phyloP scores from a whole-genome alignment of 2,797 vertebrate genomes.

The Darevskia mixta region DNA sequence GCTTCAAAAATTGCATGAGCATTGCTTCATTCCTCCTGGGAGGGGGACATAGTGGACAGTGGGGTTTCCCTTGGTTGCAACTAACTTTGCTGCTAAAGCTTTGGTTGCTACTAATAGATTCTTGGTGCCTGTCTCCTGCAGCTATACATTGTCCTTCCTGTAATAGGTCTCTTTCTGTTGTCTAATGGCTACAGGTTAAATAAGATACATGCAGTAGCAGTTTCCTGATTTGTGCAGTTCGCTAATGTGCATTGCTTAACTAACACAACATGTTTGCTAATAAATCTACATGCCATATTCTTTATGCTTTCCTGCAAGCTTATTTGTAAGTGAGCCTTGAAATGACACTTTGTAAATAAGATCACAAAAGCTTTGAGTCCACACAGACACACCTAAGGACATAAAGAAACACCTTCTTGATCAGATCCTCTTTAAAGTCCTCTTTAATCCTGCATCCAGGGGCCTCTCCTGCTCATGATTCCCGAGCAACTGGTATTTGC shows the following conservation, averaged over 20 bases:
- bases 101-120: neutral
- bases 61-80: neutral
- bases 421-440: neutral
- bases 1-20: constrained; percentile 18
- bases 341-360: neutral
- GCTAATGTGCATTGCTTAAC: neutral
- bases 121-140: neutral
- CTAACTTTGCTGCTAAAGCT: neutral
- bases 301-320: neutral
- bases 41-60: neutral
- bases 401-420: neutral
- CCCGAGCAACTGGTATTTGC: neutral
- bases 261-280: neutral
- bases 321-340: constrained; percentile 1
- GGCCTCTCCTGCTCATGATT: neutral
- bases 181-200: neutral
- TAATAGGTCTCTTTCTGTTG: neutral
- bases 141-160: neutral
- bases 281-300: neutral
- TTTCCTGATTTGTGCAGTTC: neutral
- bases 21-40: constrained; percentile 27
- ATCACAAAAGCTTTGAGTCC: neutral
- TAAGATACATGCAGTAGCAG: neutral
- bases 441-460: neutral
- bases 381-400: neutral